These are phyloP conservation scores for Drosophila ochracea DNA, from an alignment of 2,888 invertebrate genomes.

Conservation along the genomic window DNA sequence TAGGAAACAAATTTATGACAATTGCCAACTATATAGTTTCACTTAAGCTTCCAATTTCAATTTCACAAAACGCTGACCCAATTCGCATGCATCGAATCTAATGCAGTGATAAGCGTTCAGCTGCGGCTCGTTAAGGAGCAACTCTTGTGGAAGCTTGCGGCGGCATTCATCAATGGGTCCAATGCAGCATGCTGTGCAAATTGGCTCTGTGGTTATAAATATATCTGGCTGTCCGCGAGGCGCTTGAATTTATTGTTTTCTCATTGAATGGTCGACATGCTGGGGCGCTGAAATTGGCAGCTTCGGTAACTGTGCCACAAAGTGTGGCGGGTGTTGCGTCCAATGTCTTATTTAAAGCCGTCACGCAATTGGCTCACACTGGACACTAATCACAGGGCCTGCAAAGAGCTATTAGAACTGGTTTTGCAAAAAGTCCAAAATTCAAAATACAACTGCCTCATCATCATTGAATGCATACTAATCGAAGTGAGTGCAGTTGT, in stretches of 20 bases:
- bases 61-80: conserved; percentile 41
- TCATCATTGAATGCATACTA: conserved; percentile 12
- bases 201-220: conserved; percentile 55
- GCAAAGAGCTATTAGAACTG: conserved; percentile 45
- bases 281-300: conserved; percentile 20
- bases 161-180: conserved; percentile 53
- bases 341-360: conserved; percentile 60
- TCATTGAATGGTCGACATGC: conserved; percentile 44
- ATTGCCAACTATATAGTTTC: conserved; percentile 29
- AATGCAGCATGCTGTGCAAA: conserved; percentile 73
- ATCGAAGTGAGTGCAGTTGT: not conserved
- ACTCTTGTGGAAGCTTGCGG: conserved; percentile 38
- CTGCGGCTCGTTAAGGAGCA: conserved; percentile 55
- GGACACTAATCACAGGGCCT: conserved; percentile 72
- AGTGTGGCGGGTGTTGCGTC: conserved; percentile 39
- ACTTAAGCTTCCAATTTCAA: conserved; percentile 7
- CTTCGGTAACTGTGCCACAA: conserved; percentile 7
- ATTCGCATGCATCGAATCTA: conserved; percentile 56
- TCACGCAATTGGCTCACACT: conserved; percentile 50
- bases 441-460: conserved; percentile 3
- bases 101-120: conserved; percentile 51
- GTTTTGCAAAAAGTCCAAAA: conserved; percentile 26
- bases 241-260: conserved; percentile 62
- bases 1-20: conserved; percentile 39
- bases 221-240: conserved; percentile 53